Conservation (phyloP, 2,888 invertebrate genomes). For the Cactoblastis cactorum region DNA sequence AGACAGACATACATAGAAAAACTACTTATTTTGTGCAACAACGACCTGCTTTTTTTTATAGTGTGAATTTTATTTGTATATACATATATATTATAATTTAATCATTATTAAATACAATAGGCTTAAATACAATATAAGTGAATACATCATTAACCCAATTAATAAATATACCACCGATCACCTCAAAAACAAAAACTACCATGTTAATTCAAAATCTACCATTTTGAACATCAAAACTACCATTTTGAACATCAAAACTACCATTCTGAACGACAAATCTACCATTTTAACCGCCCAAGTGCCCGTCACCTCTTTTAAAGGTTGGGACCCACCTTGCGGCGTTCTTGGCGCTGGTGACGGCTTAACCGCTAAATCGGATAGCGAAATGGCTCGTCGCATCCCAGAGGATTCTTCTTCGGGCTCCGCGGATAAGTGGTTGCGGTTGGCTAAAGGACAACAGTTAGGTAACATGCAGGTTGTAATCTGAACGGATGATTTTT, state of each 20-base stretch:
- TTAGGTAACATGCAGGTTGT: slow-evolving; percentile 22
- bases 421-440: slow-evolving; percentile 53
- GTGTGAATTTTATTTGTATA: too few species aligned
- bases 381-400: slow-evolving; percentile 88
- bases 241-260: not conserved
- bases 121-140: too few species aligned
- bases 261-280: not conserved
- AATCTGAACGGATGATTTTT: slow-evolving; percentile 23
- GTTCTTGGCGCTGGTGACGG: slow-evolving; percentile 81
- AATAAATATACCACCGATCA: not conserved
- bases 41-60: too few species aligned
- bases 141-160: not conserved
- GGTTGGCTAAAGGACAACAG: slow-evolving; percentile 43
- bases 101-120: too few species aligned
- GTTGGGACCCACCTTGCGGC: slow-evolving; percentile 74
- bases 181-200: not conserved
- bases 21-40: too few species aligned
- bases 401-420: slow-evolving; percentile 72
- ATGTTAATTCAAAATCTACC: not conserved
- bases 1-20: too few species aligned
- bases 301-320: slow-evolving; percentile 12
- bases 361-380: slow-evolving; percentile 85
- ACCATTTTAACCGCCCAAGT: not conserved
- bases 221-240: not conserved
- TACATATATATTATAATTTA: too few species aligned